Evolutionary conservation across 2,113 vertebrate genomes (phyloP), one percentile per base, ranked within the genome.

Genomic region (Chascanopsetta lugubris): DNA sequence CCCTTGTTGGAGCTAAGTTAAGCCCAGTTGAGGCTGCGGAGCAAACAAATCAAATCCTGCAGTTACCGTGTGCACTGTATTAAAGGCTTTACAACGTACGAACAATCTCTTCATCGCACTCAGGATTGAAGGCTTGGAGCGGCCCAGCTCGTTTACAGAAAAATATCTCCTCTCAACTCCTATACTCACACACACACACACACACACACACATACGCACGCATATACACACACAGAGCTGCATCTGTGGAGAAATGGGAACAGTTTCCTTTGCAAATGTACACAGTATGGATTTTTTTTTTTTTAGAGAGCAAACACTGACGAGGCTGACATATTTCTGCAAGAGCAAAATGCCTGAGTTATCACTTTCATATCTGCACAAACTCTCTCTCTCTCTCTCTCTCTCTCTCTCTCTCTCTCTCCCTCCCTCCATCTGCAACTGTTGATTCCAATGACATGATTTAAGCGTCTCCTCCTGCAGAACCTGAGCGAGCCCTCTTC

Each of bases 311-410:
- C 34, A 73, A 64, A 69, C 26, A 24, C 15, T 45, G 48, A 54
- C 13, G 8, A 30, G 25, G 36, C 26, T 65, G 50, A 72, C 78
- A 66, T n/a, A 42, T 27, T 24, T 51, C 38, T 61, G 32, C 7
- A 24, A 36, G 43, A 58, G 29, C 50, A 17, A 38, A 68, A 66
- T 54, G 42, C 47, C 55, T 34, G 57, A 79, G 50, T 78, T 63
- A 70, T 80, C 45, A 67, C 22, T 36, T 80, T 80, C 32, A 58
- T 54, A 62, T 61, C 57, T 38, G 51, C 48, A 65, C 60, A 57
- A 27, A 65, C 8, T n/a, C n/a, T n/a, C n/a, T n/a, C n/a, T n/a
- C n/a, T n/a, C n/a, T n/a, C n/a, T n/a, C n/a, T n/a, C n/a, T n/a
- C n/a, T n/a, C n/a, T n/a, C n/a, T n/a, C n/a, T n/a, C n/a, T n/a